A percentile compares a stretch with the other conserved stretches of the same genome.
phyloP scores from a whole-genome alignment of 1,140 invertebrate species.

The Gryllus bimaculatus region DNA sequence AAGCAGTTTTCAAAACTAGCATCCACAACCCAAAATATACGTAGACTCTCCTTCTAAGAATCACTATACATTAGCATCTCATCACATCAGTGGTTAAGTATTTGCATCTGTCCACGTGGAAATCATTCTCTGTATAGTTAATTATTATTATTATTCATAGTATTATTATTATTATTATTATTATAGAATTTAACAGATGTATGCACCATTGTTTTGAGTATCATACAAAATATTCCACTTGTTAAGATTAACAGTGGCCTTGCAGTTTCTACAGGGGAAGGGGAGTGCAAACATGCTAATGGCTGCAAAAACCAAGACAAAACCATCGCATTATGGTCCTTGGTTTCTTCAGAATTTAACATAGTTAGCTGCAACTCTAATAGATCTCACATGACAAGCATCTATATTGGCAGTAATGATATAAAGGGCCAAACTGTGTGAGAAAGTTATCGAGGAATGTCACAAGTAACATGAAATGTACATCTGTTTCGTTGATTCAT shows the following conservation, averaged over 20 bases:
- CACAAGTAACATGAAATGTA: conserved; percentile 25
- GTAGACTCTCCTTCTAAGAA: conserved; percentile 20
- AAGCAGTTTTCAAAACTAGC: conserved; percentile 24
- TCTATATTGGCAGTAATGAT: conserved; percentile 22
- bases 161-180: conserved; percentile 17
- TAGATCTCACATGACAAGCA: conserved; percentile 24
- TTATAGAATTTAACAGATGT: conserved; percentile 24
- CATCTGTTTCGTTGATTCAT: conserved; percentile 25
- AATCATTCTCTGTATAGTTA: conserved; percentile 21
- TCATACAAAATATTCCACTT: conserved; percentile 26
- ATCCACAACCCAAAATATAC: conserved; percentile 25
- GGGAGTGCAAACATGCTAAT: conserved; percentile 19
- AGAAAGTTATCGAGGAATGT: conserved; percentile 25
- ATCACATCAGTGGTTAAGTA: conserved; percentile 21
- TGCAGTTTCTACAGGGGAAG: conserved; percentile 22
- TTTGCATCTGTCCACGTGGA: conserved; percentile 21
- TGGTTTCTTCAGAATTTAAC: conserved; percentile 21
- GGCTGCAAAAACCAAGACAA: conserved; percentile 21
- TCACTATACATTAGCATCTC: conserved; percentile 20
- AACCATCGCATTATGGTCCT: conserved; percentile 17
- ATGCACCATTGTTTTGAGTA: conserved; percentile 26
- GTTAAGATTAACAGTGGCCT: conserved; percentile 20
- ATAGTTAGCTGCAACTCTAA: conserved; percentile 24
- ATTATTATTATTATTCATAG: neutral
- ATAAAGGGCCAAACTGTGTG: conserved; percentile 25